Conservation (phyloP, 1,140 invertebrate species). For the Panulirus ornatus region DNA sequence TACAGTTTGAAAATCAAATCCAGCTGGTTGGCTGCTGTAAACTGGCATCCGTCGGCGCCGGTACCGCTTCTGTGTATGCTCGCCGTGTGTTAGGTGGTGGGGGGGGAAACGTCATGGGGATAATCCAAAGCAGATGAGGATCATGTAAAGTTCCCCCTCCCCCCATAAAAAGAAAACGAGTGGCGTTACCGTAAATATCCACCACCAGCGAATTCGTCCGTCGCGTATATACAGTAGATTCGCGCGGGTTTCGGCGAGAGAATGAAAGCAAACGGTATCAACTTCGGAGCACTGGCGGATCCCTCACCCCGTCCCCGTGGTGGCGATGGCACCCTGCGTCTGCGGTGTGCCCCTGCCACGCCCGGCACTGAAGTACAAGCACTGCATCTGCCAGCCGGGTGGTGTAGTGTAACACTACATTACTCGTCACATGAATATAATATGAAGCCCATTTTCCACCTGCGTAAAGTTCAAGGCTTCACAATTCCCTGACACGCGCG, state of each 20-base stretch:
- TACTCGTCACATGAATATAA: neutral
- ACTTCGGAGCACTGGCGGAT: too few relatives aligned
- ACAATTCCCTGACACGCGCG: neutral
- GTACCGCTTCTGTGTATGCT: neutral
- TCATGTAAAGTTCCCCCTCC: neutral
- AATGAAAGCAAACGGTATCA: too few relatives aligned
- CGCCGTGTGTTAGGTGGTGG: neutral
- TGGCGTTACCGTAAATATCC: neutral
- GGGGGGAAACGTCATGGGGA: neutral
- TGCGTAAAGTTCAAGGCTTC: neutral
- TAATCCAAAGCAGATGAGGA: constrained; percentile 7
- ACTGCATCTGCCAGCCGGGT: too few relatives aligned
- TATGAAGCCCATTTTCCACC: constrained; percentile 21
- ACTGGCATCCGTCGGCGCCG: neutral
- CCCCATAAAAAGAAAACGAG: neutral
- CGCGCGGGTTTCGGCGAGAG: too few relatives aligned
- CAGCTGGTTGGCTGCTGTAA: neutral
- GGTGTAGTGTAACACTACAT: too few relatives aligned
- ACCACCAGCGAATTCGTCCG: neutral
- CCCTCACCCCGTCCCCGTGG: too few relatives aligned
- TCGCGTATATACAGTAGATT: neutral
- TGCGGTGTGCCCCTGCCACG: neutral
- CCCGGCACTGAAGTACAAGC: neutral
- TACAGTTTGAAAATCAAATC: neutral
- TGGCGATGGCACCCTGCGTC: neutral